Evolutionary conservation across 2,888 invertebrate species (phyloP), one percentile per base, ranked within the genome.

Genomic region (Ennomos erosarius): DNA sequence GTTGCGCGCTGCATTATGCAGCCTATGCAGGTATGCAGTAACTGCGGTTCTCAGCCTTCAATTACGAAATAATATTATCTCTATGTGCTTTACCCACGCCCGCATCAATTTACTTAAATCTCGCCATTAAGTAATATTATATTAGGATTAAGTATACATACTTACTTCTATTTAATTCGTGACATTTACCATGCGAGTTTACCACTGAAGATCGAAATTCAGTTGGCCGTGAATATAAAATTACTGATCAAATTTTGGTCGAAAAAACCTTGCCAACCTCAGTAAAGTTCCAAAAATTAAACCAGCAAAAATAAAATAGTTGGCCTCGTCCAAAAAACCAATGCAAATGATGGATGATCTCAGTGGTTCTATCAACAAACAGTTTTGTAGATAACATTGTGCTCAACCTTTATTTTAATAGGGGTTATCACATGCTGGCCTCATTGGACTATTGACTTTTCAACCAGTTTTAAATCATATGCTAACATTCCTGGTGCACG

Each of bases 271-370:
- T 16, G 16, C 3, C 16, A 26, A 6, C 6, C 6, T 26, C 6
- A 26, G 26, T 6, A 26, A n/a, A 26, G 26, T 26, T 26, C 26
- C 26, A 26, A 26, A 26, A 26, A 4, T 26, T 6, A 26, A 26
- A 26, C 5, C 26, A 6, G 3, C 26, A 3, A 6, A 26, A 26
- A 26, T 26, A 26, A 26, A 26, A 26, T 16, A 16, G 16, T 26
- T 6, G 6, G 6, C 26, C 26, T 26, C 26, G 6, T 26, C 26
- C 26, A 44, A 44, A 44, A 49, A 1, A 9, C 39, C 11, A 50
- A 57, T 46, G 51, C 54, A 56, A 70, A 58, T 59, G 54, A 64
- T 54, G 56, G 68, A 75, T 77, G 76, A 76, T 73, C 74, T 77
- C 77, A 76, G 66, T 42, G 16, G 44, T 36, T 46, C 57, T 52